A percentile compares a stretch with the other conserved stretches of the same genome.
These are phyloP conservation scores for Electrona antarctica DNA, from an alignment of 2,113 vertebrate genomes.

Conservation along the genomic window DNA sequence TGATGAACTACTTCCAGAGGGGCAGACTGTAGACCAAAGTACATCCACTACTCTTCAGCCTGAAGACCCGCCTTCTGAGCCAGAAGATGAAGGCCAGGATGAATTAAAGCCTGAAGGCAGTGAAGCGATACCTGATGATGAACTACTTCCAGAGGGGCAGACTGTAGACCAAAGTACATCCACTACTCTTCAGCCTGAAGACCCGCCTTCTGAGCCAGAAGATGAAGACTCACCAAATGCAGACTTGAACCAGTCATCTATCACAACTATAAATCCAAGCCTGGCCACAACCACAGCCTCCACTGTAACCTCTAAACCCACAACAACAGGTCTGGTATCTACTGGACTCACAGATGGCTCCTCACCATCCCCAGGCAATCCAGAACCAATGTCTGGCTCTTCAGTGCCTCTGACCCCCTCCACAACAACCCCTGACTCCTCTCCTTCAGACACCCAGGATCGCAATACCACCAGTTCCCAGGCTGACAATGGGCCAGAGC, in stretches of 20 bases:
- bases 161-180: neutral
- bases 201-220: neutral
- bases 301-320: neutral
- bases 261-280: neutral
- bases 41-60: neutral
- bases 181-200: too few species aligned
- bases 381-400: slow-evolving; percentile 1
- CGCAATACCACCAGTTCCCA: slow-evolving; percentile 1
- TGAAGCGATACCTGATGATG: neutral
- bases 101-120: neutral
- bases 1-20: neutral
- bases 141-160: neutral
- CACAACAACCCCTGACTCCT: neutral
- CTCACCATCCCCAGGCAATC: slow-evolving; percentile 15
- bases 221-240: neutral
- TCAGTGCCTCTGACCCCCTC: neutral
- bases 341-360: neutral
- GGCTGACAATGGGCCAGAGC: neutral
- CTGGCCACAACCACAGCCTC: neutral
- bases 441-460: slow-evolving; percentile 11
- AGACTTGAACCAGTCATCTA: neutral
- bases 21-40: neutral
- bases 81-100: neutral
- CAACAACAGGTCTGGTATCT: slow-evolving; percentile 4
- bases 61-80: neutral